These are phyloP conservation scores for Tragelaphus scriptus DNA, from an alignment of 2,113 vertebrate genomes.

Conservation along the genomic window DNA sequence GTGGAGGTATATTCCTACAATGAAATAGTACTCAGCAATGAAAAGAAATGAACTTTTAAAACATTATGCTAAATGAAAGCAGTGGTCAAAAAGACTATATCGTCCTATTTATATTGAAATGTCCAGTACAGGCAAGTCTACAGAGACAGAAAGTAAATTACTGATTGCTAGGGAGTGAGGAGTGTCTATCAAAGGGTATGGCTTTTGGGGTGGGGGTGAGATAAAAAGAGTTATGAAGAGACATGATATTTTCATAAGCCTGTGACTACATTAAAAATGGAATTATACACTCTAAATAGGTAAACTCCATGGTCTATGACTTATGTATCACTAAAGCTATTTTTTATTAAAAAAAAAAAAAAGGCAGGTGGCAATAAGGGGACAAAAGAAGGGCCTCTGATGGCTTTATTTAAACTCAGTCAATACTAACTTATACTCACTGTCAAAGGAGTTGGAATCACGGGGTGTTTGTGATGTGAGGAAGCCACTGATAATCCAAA, in stretches of 20 bases:
- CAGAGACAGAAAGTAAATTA: not conserved
- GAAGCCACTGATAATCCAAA: not conserved
- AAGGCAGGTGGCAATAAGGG: not conserved
- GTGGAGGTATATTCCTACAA: not conserved
- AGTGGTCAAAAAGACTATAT: not conserved
- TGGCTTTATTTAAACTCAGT: constrained; percentile 10
- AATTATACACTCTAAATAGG: not conserved
- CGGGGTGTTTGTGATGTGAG: not conserved
- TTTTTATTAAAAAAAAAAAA: not conserved
- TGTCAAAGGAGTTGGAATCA: not conserved
- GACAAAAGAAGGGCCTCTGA: not conserved
- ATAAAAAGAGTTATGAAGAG: not conserved
- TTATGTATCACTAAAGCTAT: not conserved
- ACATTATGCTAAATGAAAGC: not conserved
- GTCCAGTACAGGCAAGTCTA: not conserved
- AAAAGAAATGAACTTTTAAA: not conserved
- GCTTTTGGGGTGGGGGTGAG: not conserved
- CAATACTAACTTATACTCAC: not conserved
- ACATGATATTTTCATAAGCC: not conserved
- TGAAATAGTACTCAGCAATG: not conserved
- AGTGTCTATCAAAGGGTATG: not conserved
- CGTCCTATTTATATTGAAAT: not conserved
- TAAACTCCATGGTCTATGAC: not conserved
- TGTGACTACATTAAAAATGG: not conserved
- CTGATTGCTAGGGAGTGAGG: not conserved